Evolutionary conservation across 2,888 invertebrate species (phyloP).

Genomic region (Bombyx huttoni): DNA sequence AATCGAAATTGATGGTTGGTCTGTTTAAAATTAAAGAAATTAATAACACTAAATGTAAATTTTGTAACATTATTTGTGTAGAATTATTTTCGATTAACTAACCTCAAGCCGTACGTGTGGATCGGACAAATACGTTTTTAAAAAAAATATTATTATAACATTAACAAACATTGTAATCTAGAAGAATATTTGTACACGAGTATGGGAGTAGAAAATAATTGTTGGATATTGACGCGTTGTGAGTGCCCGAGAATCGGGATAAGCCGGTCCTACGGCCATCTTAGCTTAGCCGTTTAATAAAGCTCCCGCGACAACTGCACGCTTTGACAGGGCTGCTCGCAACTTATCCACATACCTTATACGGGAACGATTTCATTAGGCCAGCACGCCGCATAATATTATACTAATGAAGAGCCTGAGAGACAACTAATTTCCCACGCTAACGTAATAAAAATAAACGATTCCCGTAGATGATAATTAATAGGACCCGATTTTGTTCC

Average conservation of each 20-base stretch:
- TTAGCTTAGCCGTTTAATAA: constrained; percentile 61
- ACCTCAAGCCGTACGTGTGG: neutral
- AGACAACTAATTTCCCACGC: neutral
- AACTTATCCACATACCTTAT: neutral
- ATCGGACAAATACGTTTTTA: neutral
- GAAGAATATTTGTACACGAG: constrained; percentile 12
- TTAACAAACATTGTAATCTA: neutral
- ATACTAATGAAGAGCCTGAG: neutral
- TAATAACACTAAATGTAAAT: no score
- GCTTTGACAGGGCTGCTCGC: constrained; percentile 40
- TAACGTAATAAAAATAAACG: neutral
- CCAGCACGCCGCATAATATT: neutral
- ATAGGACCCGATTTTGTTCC: neutral
- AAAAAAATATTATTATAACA: neutral
- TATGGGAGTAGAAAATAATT: constrained; percentile 31
- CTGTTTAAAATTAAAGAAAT: no score
- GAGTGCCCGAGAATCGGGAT: constrained; percentile 55
- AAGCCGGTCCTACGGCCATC: constrained; percentile 67
- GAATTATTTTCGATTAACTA: neutral
- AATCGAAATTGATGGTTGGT: no score
- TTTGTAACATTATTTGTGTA: neutral
- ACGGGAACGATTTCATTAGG: neutral
- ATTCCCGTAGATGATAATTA: neutral
- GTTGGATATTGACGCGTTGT: constrained; percentile 49
- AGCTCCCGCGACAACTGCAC: constrained; percentile 59